These are phyloP conservation scores for Eupithecia subfuscata DNA, from an alignment of 2,888 invertebrate species.

Conservation along the genomic window DNA sequence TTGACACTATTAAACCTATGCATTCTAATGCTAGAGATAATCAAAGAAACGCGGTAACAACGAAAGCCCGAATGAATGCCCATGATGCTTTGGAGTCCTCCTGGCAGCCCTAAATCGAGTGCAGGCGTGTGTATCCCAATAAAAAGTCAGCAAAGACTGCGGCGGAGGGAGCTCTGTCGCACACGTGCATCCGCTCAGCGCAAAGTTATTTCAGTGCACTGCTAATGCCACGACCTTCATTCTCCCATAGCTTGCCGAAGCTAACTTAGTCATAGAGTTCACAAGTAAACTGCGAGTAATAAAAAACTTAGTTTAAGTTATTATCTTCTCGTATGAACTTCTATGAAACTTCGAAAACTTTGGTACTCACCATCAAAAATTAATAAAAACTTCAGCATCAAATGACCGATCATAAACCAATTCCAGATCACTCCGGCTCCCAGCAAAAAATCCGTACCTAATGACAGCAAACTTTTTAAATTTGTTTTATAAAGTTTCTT, in stretches of 20 bases:
- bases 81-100: too few relatives aligned
- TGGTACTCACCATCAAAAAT: background rate
- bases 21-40: background rate
- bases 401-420: background rate
- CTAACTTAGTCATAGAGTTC: slow-evolving; percentile 24
- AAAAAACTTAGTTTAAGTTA: background rate
- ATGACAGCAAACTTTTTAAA: slow-evolving; percentile 7
- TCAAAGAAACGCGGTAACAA: background rate
- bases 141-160: slow-evolving; percentile 69
- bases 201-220: slow-evolving; percentile 71
- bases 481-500: background rate
- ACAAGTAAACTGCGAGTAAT: background rate
- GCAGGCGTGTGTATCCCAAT: slow-evolving; percentile 58
- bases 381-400: background rate
- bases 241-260: slow-evolving; percentile 37
- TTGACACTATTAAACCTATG: background rate
- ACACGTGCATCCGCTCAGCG: slow-evolving; percentile 82
- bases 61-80: background rate
- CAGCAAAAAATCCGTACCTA: background rate
- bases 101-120: slow-evolving; percentile 45
- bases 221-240: slow-evolving; percentile 44
- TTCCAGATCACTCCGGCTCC: background rate
- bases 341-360: background rate
- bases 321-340: background rate
- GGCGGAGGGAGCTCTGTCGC: slow-evolving; percentile 59